These are phyloP conservation scores for Otus sunia DNA, from an alignment of 2,113 vertebrate genomes.

Conservation along the genomic window DNA sequence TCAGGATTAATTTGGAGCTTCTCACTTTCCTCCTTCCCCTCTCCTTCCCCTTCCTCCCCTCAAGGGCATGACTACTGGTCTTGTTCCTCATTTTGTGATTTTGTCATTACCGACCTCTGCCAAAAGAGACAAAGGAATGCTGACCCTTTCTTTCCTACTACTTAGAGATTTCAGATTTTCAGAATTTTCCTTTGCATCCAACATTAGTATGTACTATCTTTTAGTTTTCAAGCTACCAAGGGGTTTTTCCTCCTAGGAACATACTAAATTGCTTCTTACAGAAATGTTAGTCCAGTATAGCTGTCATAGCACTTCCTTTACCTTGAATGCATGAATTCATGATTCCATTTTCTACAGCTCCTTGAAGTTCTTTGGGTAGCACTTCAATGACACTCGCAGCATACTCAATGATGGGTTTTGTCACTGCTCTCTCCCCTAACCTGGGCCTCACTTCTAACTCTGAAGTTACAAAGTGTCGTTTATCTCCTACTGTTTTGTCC, in stretches of 20 bases:
- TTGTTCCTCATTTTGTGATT: not conserved
- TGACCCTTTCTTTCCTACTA: no score
- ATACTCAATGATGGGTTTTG: slow-evolving; percentile 66
- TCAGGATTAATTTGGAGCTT: not conserved
- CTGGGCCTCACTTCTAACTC: slow-evolving; percentile 77
- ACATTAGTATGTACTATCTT: not conserved
- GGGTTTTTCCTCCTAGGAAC: not conserved
- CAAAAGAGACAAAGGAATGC: not conserved
- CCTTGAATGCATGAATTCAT: slow-evolving; percentile 86
- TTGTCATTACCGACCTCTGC: not conserved
- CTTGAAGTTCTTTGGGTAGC: slow-evolving; percentile 72
- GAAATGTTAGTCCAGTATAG: not conserved
- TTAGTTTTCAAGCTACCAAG: not conserved
- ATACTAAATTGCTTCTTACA: not conserved
- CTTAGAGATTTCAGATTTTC: no score
- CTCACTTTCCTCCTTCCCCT: not conserved
- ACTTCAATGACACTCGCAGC: slow-evolving; percentile 20
- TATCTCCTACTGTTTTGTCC: slow-evolving; percentile 88
- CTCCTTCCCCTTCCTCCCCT: not conserved
- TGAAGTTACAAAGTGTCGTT: slow-evolving; percentile 80
- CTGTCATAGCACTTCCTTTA: slow-evolving; percentile 25
- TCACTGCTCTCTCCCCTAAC: not conserved
- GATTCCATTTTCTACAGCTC: slow-evolving; percentile 86
- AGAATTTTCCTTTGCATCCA: not conserved
- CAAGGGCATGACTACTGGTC: not conserved